These are phyloP conservation scores for Sebastes fasciatus DNA, from an alignment of 2,113 vertebrate genomes.

Conservation along the genomic window DNA sequence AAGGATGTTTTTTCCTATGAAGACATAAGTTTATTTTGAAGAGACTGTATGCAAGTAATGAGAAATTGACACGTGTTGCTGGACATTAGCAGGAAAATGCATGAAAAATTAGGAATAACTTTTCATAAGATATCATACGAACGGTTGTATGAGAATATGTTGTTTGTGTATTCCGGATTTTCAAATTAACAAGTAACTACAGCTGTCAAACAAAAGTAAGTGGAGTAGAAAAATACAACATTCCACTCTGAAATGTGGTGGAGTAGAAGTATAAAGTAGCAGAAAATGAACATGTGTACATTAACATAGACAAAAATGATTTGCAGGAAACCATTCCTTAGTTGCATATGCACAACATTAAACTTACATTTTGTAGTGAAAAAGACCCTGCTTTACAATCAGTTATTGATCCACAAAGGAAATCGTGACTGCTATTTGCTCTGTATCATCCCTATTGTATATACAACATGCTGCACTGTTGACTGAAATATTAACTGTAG, in stretches of 20 bases:
- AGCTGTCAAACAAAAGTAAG: not conserved
- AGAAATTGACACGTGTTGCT: no score
- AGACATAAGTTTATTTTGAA: no score
- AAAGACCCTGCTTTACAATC: not conserved
- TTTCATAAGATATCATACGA: no score
- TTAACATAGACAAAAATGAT: no score
- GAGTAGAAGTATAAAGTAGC: not conserved
- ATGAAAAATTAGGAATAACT: no score
- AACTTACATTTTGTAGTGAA: not conserved
- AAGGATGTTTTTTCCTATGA: no score
- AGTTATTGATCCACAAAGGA: not conserved
- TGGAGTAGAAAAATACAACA: no score
- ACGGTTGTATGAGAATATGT: not conserved
- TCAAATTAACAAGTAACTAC: not conserved
- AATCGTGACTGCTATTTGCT: not conserved
- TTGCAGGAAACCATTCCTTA: no score
- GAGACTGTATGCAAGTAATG: no score
- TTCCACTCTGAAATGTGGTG: no score
- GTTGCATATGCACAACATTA: no score
- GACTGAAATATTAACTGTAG: constrained; percentile 45
- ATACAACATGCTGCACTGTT: constrained; percentile 53
- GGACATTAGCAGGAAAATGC: no score
- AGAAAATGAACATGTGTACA: not conserved
- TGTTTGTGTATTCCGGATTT: not conserved
- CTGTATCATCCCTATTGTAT: constrained; percentile 2